Evolutionary conservation across 2,888 invertebrate genomes (phyloP).

Genomic region (Mimumesa dahlbomi): DNA sequence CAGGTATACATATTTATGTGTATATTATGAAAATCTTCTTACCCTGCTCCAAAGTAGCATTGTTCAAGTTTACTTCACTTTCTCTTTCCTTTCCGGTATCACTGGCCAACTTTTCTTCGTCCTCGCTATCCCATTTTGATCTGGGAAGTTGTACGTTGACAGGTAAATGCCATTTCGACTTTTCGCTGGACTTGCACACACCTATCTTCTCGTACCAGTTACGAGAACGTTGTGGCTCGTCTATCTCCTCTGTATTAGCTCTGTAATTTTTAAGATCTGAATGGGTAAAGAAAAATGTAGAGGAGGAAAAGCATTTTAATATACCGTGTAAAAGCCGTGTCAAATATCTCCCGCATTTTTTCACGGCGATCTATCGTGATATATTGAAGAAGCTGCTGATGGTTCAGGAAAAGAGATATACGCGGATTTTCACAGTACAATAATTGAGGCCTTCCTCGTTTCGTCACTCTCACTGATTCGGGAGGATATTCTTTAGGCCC

Average conservation of each 20-base stretch:
- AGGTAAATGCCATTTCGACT: constrained; percentile 49
- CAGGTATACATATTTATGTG: too few relatives aligned
- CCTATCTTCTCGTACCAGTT: constrained; percentile 72
- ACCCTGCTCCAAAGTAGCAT: not conserved
- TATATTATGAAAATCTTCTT: not conserved
- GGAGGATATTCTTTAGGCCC: constrained; percentile 76
- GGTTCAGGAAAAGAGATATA: constrained; percentile 68
- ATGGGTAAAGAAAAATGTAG: constrained; percentile 44
- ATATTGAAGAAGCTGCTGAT: constrained; percentile 67
- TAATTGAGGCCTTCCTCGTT: constrained; percentile 66
- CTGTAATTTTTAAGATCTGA: constrained; percentile 60
- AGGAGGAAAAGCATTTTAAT: constrained; percentile 25
- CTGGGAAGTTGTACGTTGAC: constrained; percentile 69
- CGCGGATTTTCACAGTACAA: constrained; percentile 76
- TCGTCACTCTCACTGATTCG: constrained; percentile 73
- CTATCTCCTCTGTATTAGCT: constrained; percentile 61
- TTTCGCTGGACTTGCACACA: constrained; percentile 45
- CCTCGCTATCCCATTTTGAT: constrained; percentile 78
- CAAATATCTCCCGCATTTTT: constrained; percentile 74
- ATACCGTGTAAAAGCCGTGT: constrained; percentile 59
- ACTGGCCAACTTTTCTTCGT: constrained; percentile 58
- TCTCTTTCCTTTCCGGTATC: constrained; percentile 17
- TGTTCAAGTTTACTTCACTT: constrained; percentile 3
- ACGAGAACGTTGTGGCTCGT: constrained; percentile 63
- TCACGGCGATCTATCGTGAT: constrained; percentile 72